Evolutionary conservation across 2,797 vertebrate genomes (phyloP), one percentile per base, ranked within the genome.

Genomic region (Epinephelus malabaricus): DNA sequence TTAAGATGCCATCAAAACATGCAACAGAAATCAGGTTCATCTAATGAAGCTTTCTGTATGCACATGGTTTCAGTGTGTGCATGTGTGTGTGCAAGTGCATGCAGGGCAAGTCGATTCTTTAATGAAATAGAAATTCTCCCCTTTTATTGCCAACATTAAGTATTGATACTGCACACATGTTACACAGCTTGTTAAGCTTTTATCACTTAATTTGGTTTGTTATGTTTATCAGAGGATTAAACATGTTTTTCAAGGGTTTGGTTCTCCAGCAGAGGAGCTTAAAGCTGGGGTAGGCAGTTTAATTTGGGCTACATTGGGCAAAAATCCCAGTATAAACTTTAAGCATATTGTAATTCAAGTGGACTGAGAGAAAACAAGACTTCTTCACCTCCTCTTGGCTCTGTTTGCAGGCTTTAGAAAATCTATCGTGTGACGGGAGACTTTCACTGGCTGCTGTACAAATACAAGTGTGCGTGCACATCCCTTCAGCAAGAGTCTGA

Each of bases 161-260:
- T 7, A 53, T 46, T 53, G 25, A 76, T 61, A 27, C 27, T 23
- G 34, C 25, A 27, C 73, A 78, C 69, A 77, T 43, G 67, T 68
- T 77, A 56, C 27, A 80, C 46, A 67, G 17, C 38, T 34, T 80
- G 74, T 70, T 74, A 14, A 25, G 49, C 49, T 72, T 68, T 70
- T 72, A 70, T 76, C 72, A 73, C 64, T 83, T 77, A 59, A 69
- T 74, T 75, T 72, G 51, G 76, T 79, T 81, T 81, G 25, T 70
- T 78, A 50, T 60, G 45, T 79, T 90, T 69, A 87, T 76, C 54
- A 53, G 59, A 85, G 63, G 69, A 90, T 83, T 77, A 63, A 53
- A 69, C 83, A 5, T 78, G n/a, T 77, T 83, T 76, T 78, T 79
- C 10, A 66, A 65, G 53, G 49, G 72, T 68, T 79, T 46, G 6